These are phyloP conservation scores for Calonectris borealis DNA, from an alignment of 2,113 vertebrate genomes.

Conservation along the genomic window DNA sequence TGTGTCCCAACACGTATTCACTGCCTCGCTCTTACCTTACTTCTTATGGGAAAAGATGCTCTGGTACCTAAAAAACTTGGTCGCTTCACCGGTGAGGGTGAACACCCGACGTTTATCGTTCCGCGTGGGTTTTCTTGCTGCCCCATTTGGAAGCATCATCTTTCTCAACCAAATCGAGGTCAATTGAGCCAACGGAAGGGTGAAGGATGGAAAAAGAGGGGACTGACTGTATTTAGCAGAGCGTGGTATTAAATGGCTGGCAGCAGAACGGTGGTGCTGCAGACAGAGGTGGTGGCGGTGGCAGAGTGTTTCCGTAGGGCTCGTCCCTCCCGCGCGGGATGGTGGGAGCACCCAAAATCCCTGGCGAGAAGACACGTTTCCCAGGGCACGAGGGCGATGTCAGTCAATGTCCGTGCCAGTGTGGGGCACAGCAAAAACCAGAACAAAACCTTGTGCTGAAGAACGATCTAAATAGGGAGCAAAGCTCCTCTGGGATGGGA, in stretches of 20 bases:
- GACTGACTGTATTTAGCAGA: background rate
- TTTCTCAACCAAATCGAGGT: background rate
- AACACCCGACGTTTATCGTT: fast-evolving
- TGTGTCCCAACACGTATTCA: background rate
- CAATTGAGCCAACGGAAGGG: fast-evolving
- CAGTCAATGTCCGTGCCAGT: fast-evolving
- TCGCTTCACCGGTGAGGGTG: background rate
- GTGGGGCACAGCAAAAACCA: background rate
- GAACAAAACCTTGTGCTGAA: background rate
- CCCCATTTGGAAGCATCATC: background rate
- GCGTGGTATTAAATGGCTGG: fast-evolving
- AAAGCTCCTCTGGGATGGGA: background rate
- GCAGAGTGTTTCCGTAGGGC: fast-evolving
- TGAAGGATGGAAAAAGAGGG: background rate
- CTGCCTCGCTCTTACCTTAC: background rate
- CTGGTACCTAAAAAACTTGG: background rate
- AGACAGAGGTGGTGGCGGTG: background rate
- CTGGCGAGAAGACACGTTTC: background rate
- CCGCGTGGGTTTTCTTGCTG: background rate
- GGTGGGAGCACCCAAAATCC: background rate
- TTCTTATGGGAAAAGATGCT: background rate
- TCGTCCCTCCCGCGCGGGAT: fast-evolving
- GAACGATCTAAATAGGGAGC: background rate
- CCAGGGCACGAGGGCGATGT: fast-evolving
- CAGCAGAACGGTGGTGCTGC: background rate